Evolutionary conservation across 2,888 invertebrate genomes (phyloP), one percentile per base, ranked within the genome.

Genomic region (Sicus ferrugineus): DNA sequence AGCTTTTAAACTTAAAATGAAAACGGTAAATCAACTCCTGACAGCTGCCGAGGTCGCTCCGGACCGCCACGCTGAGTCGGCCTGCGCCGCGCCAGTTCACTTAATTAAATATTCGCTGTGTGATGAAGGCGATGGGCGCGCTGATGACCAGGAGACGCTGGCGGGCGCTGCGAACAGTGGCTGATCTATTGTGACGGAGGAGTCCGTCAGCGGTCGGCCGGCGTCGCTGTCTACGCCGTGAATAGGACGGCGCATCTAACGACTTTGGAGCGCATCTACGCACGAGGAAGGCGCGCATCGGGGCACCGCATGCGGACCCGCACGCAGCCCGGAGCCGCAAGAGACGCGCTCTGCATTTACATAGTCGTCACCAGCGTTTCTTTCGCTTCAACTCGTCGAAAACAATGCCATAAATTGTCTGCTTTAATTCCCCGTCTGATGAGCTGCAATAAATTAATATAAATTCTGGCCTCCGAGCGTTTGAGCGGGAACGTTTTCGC

Each of bases 1-100:
- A 82, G 79, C 77, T 81, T 81, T 82, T 82, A 80, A 81, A 83
- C 81, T 83, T 82, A 81, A 81, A 81, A 82, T 81, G 81, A 82
- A 81, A 82, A 79, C 82, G 75, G 80, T 83, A 82, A 81, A 83
- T 81, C 82, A 83, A 81, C 75, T 81, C 80, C 74, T 76, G 75
- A 74, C 75, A 74, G 72, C 50, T n/a, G 34, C 54, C 46, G 48
- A 6, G 46, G 31, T 42, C 21, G 54, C 42, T 14, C 14, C 52
- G 54, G 42, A n/a, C 3, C n/a, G 48, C 48, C 46, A 48, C 19
- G 65, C 42, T 68, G 66, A 64, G 70, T 72, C 69, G 46, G 58
- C 59, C 26, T 64, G 46, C 31, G 70, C 67, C 52, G 52, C 52
- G 19, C 31, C 50, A 64, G 21, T 52, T 31, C 19, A 50, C 31